phyloP scores from a whole-genome alignment of 2,888 invertebrate species.

The Agonopterix heracliana region DNA sequence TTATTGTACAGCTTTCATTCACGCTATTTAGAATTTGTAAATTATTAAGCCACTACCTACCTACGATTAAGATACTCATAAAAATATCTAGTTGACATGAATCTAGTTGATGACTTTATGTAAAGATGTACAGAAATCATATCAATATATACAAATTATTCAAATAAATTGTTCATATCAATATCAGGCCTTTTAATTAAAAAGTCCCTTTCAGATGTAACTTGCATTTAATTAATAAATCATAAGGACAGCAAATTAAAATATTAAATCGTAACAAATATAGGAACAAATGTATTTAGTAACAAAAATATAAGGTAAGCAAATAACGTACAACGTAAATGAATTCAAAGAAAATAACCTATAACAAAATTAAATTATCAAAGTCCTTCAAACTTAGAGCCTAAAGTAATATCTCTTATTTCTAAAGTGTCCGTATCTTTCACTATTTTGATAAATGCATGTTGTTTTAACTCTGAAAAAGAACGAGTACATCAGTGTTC shows the following conservation, averaged over 20 bases:
- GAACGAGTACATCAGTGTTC: not conserved
- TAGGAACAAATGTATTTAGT: too few relatives aligned
- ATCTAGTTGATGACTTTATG: conserved; percentile 65
- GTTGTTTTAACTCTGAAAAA: conserved; percentile 56
- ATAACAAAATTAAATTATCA: not conserved
- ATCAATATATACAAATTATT: conserved; percentile 72
- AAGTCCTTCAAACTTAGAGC: conserved; percentile 30
- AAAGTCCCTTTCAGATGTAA: not conserved
- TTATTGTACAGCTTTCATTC: conserved; percentile 64
- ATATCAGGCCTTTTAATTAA: conserved; percentile 29
- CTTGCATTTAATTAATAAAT: conserved; percentile 4
- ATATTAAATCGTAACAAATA: too few relatives aligned
- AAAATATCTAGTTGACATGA: conserved; percentile 70
- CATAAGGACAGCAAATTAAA: not conserved
- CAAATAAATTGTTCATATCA: conserved; percentile 75
- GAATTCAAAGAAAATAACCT: not conserved
- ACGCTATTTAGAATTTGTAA: conserved; percentile 60
- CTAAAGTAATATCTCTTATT: conserved; percentile 41
- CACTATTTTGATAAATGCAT: conserved; percentile 39
- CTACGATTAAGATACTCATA: conserved; percentile 68
- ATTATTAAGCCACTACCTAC: conserved; percentile 68
- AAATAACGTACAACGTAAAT: too few relatives aligned
- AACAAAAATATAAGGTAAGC: too few relatives aligned
- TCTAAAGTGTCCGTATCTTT: conserved; percentile 44
- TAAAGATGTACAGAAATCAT: conserved; percentile 75